phyloP scores from a whole-genome alignment of 92 coral and sea anemone genomes.

The Epizoanthus scotinus region DNA sequence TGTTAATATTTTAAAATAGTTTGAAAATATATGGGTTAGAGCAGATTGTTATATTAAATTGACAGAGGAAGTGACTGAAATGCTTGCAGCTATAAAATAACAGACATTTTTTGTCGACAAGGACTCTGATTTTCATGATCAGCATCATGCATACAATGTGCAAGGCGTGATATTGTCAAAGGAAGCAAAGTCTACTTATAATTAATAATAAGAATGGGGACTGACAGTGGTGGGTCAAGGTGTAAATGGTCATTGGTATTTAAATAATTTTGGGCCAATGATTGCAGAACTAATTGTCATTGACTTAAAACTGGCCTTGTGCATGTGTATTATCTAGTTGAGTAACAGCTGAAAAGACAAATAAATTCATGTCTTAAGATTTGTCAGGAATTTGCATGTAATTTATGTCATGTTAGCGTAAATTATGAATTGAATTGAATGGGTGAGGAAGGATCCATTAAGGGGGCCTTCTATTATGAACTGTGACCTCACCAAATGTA shows the following conservation, averaged over 20 bases:
- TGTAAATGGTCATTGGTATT: not conserved
- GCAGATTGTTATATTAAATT: not conserved
- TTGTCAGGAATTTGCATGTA: slow-evolving; percentile 2
- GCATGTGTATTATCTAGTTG: no score
- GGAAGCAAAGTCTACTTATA: not conserved
- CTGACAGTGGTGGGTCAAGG: slow-evolving; percentile 4
- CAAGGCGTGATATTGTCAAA: not conserved
- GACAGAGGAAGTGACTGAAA: not conserved
- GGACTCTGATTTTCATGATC: not conserved
- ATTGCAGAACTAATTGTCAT: not conserved
- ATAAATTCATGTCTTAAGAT: not conserved
- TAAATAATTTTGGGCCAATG: not conserved
- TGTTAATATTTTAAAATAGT: not conserved
- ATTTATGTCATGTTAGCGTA: not conserved
- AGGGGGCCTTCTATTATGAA: no score
- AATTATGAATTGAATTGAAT: no score
- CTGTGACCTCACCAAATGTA: no score
- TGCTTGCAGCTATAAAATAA: no score
- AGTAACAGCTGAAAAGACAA: not conserved
- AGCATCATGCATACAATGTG: not conserved
- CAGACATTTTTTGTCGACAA: not conserved
- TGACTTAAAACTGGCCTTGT: not conserved
- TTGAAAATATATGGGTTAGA: not conserved
- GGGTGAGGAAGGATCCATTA: no score
- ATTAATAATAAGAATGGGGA: not conserved